Percentiles rank a stretch among this genome's conserved stretches.
Evolutionary conservation across 2,888 invertebrate genomes (phyloP).

Genomic region (Protophormia terraenovae): DNA sequence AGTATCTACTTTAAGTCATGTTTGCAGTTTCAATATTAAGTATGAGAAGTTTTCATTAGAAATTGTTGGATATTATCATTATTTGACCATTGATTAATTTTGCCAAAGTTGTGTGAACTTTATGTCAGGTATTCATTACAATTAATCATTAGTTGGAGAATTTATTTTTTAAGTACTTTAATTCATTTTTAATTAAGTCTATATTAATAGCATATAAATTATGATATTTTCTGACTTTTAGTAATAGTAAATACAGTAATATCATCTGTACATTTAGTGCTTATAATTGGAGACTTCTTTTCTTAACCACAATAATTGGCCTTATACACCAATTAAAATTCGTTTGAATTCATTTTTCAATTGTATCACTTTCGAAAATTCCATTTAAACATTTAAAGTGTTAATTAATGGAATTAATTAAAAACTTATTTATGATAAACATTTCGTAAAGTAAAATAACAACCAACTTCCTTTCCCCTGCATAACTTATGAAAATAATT

Average conservation of each 20-base stretch:
- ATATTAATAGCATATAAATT: too few relatives aligned
- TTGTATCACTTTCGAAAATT: not conserved
- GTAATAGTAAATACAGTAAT: too few relatives aligned
- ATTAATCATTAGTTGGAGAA: not conserved
- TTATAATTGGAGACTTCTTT: too few relatives aligned
- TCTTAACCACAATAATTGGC: too few relatives aligned
- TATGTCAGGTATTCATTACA: not conserved
- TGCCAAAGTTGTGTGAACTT: not conserved
- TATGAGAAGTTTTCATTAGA: not conserved
- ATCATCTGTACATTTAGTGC: too few relatives aligned
- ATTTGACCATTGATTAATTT: not conserved
- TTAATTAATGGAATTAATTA: slow-evolving; percentile 61
- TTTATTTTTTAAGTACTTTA: too few relatives aligned
- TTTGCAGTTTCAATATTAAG: not conserved
- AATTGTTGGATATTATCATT: not conserved
- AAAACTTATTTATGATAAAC: slow-evolving; percentile 58
- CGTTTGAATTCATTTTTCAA: not conserved
- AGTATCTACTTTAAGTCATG: slow-evolving; percentile 14
- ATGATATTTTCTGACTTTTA: too few relatives aligned
- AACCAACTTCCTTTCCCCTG: not conserved
- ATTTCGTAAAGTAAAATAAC: not conserved
- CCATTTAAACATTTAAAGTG: slow-evolving; percentile 48
- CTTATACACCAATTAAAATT: too few relatives aligned
- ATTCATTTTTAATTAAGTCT: too few relatives aligned
- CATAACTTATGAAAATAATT: slow-evolving; percentile 44